Evolutionary conservation across 2,797 vertebrate species (phyloP).

Genomic region (Pitangus sulphuratus): DNA sequence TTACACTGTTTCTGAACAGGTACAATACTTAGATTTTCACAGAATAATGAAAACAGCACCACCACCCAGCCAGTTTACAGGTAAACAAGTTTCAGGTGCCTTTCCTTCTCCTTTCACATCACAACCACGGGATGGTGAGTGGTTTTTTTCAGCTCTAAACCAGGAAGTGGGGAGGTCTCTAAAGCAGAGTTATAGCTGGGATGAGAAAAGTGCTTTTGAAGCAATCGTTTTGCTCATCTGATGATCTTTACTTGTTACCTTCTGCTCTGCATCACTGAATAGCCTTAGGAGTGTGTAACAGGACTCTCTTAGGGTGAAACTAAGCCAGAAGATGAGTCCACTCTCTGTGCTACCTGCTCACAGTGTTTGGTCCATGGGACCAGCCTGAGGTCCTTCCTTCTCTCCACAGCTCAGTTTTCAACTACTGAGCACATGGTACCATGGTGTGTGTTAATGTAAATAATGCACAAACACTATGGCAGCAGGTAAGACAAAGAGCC

Average conservation of each 20-base stretch:
- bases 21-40: not conserved
- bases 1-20: not conserved
- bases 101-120: not conserved
- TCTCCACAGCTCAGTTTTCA: not conserved
- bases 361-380: accelerated
- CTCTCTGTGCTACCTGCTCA: not conserved
- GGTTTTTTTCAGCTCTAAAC: not conserved
- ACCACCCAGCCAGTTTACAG: not conserved
- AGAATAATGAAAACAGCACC: not conserved
- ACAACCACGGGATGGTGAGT: accelerated
- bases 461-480: not conserved
- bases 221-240: not conserved
- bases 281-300: not conserved
- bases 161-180: not conserved
- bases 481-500: not conserved
- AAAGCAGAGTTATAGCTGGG: not conserved
- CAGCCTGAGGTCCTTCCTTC: not conserved
- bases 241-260: not conserved
- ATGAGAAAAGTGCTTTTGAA: not conserved
- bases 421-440: not conserved
- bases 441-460: accelerated
- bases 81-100: not conserved
- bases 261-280: not conserved
- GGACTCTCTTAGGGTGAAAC: not conserved
- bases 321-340: not conserved